Conservation (phyloP, 2,888 invertebrate genomes). For the Synergus itoensis region DNA sequence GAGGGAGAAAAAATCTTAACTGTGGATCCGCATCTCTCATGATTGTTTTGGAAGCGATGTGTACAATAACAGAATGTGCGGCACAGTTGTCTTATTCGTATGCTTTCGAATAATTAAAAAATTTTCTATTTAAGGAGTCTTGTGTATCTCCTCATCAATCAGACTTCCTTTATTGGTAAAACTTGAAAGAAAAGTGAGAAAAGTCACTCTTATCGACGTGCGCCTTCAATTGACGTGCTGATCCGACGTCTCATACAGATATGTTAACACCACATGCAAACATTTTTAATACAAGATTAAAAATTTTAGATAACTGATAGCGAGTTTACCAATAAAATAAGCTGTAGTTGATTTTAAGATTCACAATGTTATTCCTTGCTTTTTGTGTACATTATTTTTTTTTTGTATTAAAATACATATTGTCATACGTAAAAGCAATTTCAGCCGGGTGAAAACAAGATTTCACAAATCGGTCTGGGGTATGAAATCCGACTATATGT, state of each 20-base stretch:
- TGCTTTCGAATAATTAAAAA: conserved; percentile 37
- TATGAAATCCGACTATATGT: conserved; percentile 52
- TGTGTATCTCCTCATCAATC: conserved; percentile 50
- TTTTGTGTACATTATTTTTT: conserved; percentile 55
- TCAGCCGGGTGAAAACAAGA: conserved; percentile 15
- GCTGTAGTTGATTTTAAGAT: conserved; percentile 26
- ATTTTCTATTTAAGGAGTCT: conserved; percentile 51
- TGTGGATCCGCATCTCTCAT: conserved; percentile 7
- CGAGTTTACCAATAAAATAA: conserved; percentile 47
- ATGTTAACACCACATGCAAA: background rate
- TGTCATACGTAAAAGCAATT: conserved; percentile 39
- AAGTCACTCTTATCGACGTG: background rate
- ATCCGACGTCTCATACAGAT: conserved; percentile 4
- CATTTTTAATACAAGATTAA: background rate
- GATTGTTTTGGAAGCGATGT: conserved; percentile 39
- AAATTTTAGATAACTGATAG: background rate
- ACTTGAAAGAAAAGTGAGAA: background rate
- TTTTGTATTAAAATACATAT: conserved; percentile 45
- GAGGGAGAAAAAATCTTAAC: conserved; percentile 33
- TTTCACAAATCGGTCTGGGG: conserved; percentile 36
- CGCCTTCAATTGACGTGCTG: background rate
- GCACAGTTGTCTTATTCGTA: conserved; percentile 22
- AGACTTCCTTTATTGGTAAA: conserved; percentile 32
- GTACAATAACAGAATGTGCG: conserved; percentile 37
- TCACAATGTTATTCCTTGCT: conserved; percentile 49